Percentiles rank a stretch among this genome's conserved stretches.
These are phyloP conservation scores for Sebastes fasciatus DNA, from an alignment of 2,113 vertebrate species.

Conservation along the genomic window DNA sequence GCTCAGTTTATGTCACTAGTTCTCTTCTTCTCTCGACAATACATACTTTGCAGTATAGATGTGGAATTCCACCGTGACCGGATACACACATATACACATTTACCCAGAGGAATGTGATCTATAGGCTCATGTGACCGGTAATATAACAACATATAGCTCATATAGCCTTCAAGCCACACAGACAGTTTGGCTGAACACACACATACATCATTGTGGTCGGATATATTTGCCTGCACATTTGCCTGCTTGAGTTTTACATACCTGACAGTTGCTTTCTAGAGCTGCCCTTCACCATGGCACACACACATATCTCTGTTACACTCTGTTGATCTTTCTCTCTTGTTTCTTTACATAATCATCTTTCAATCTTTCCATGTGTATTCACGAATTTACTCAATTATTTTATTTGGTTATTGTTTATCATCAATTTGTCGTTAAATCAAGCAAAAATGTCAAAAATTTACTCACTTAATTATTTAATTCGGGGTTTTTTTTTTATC, in stretches of 20 bases:
- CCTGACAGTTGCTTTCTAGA: constrained; percentile 30
- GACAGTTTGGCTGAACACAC: background rate
- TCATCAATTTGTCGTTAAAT: no score
- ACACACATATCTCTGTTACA: background rate
- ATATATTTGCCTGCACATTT: constrained; percentile 46
- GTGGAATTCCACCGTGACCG: constrained; percentile 18
- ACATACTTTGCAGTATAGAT: background rate
- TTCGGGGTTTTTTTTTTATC: no score
- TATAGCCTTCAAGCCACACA: background rate
- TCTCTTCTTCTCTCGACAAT: background rate
- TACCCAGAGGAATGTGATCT: constrained; percentile 11
- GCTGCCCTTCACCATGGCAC: background rate
- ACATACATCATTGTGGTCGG: background rate
- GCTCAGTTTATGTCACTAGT: background rate
- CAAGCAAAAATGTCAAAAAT: no score
- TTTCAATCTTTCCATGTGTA: background rate
- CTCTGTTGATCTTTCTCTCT: background rate
- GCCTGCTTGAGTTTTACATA: constrained; percentile 53
- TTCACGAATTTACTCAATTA: background rate
- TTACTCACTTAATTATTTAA: no score
- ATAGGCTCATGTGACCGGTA: constrained; percentile 15
- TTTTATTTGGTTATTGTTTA: background rate
- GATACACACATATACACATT: background rate
- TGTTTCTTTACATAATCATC: background rate
- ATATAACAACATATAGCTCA: background rate